These are phyloP conservation scores for Melanostoma mellinum DNA, from an alignment of 2,888 invertebrate genomes.

Conservation along the genomic window DNA sequence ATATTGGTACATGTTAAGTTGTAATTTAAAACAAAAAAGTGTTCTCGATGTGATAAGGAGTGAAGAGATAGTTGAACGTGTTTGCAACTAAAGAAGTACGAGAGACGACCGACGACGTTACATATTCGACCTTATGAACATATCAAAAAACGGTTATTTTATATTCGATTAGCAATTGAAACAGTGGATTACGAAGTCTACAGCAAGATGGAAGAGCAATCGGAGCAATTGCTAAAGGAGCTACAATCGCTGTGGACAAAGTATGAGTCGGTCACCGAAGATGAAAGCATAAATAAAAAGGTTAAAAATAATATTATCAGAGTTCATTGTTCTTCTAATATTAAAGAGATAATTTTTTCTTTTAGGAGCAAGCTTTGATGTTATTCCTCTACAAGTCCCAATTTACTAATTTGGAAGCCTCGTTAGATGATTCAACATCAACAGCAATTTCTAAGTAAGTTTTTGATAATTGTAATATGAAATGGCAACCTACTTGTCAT, in stretches of 20 bases:
- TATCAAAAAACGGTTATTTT: conserved; percentile 50
- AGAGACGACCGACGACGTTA: conserved; percentile 20
- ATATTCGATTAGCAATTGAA: conserved; percentile 41
- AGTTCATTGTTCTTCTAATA: background rate
- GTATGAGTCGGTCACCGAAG: conserved; percentile 14
- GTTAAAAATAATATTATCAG: conserved; percentile 17
- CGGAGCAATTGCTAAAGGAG: conserved; percentile 36
- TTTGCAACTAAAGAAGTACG: conserved; percentile 26
- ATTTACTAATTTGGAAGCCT: conserved; percentile 73
- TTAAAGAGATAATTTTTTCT: conserved; percentile 8
- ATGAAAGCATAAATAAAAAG: conserved; percentile 35
- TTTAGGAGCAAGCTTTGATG: conserved; percentile 79
- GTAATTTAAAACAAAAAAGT: conserved; percentile 1
- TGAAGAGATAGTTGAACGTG: conserved; percentile 11
- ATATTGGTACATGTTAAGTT: background rate
- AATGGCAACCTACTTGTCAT: conserved; percentile 28
- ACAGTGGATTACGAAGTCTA: conserved; percentile 35
- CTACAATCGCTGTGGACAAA: conserved; percentile 42
- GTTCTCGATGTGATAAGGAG: conserved; percentile 17
- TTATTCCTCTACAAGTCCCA: conserved; percentile 79
- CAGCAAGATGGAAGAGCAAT: conserved; percentile 39
- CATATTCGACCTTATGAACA: conserved; percentile 33
- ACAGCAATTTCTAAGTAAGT: conserved; percentile 39
- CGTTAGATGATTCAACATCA: conserved; percentile 27
- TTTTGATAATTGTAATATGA: background rate